phyloP scores from a whole-genome alignment of 2,797 vertebrate species.

The Enteromius mattozi region DNA sequence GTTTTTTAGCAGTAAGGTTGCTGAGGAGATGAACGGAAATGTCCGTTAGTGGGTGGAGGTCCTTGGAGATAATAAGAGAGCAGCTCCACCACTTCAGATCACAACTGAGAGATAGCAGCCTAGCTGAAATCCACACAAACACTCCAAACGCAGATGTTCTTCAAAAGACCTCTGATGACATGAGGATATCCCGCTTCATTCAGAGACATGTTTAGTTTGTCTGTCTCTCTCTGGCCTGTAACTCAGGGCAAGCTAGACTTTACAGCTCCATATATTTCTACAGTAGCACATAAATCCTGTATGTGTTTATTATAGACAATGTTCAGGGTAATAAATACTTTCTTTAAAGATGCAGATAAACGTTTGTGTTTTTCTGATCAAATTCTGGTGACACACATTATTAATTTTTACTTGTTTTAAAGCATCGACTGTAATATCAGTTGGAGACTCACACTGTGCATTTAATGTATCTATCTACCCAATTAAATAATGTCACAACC shows the following conservation, averaged over 20 bases:
- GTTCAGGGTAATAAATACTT: background rate
- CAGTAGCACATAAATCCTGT: background rate
- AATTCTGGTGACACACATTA: slow-evolving; percentile 21
- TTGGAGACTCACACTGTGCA: slow-evolving; percentile 61
- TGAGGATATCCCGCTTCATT: slow-evolving; percentile 22
- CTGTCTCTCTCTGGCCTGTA: background rate
- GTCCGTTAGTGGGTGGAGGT: slow-evolving; percentile 53
- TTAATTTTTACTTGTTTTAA: slow-evolving; percentile 47
- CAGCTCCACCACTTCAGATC: slow-evolving; percentile 36
- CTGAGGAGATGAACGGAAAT: slow-evolving; percentile 37
- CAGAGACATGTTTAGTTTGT: slow-evolving; percentile 2
- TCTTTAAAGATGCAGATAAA: background rate
- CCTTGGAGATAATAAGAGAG: slow-evolving; percentile 49
- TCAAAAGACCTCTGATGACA: slow-evolving; percentile 49
- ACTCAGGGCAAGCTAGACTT: background rate
- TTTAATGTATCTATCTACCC: slow-evolving; percentile 86
- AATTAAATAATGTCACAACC: slow-evolving; percentile 91
- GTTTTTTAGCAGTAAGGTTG: background rate
- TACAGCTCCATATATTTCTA: background rate
- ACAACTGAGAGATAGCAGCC: slow-evolving; percentile 41
- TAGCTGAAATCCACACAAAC: slow-evolving; percentile 31
- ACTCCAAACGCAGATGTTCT: slow-evolving; percentile 37
- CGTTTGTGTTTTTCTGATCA: slow-evolving; percentile 27
- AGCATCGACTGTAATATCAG: slow-evolving; percentile 28
- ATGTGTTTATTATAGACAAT: background rate